phyloP scores from a whole-genome alignment of 2,797 vertebrate genomes.

The Enoplosus armatus region DNA sequence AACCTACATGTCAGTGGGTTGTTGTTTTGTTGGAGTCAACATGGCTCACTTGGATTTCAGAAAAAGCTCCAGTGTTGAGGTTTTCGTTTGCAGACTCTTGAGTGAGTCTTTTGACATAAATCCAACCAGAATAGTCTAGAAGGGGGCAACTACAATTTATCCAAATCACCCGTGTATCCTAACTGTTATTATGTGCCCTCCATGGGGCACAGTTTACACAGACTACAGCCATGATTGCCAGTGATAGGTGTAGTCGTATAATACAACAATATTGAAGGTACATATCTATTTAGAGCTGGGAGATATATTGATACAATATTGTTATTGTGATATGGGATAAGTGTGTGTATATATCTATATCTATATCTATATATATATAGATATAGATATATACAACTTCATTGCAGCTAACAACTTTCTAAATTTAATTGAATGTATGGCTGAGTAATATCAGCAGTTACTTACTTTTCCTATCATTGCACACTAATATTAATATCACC shows the following conservation, averaged over 20 bases:
- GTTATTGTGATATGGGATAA: neutral
- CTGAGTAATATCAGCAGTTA: constrained; percentile 28
- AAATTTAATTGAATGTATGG: neutral
- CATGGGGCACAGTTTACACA: constrained; percentile 41
- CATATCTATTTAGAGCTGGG: neutral
- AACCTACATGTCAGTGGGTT: constrained; percentile 45
- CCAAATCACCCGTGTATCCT: constrained; percentile 46
- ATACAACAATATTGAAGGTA: constrained; percentile 12
- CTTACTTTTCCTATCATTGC: neutral
- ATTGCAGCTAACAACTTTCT: neutral
- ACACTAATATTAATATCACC: neutral
- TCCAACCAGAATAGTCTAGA: constrained; percentile 21
- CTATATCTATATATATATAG: no score
- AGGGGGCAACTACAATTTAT: constrained; percentile 23
- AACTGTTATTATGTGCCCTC: constrained; percentile 49
- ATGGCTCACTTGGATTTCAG: constrained; percentile 4
- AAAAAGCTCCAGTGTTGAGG: neutral
- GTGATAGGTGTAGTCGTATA: constrained; percentile 7
- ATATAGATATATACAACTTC: no score
- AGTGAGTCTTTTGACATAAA: constrained; percentile 12
- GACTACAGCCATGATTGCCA: constrained; percentile 18
- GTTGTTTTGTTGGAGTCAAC: constrained; percentile 16
- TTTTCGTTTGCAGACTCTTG: neutral
- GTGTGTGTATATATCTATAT: no score
- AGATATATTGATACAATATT: neutral